These are phyloP conservation scores for Dolichoris vasculosae DNA, from an alignment of 1,140 invertebrate genomes.

Conservation along the genomic window DNA sequence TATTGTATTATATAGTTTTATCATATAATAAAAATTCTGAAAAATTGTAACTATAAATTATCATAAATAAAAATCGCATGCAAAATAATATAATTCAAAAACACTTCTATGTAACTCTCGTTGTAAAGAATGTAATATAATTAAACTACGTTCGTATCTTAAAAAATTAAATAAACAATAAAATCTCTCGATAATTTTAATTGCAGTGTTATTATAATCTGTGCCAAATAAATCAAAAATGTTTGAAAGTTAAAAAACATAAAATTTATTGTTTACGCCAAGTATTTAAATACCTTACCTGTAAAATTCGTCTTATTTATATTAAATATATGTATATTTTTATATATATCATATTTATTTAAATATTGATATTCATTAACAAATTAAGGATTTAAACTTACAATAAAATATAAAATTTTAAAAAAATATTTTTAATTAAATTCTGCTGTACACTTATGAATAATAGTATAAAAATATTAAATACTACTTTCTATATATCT, in stretches of 20 bases:
- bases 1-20: background rate
- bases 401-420: background rate
- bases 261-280: slow-evolving; percentile 40
- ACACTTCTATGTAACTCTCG: background rate
- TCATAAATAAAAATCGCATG: background rate
- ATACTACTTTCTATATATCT: background rate
- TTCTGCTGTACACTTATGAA: slow-evolving; percentile 1
- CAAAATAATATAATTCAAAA: background rate
- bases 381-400: background rate
- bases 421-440: slow-evolving; percentile 13
- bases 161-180: background rate
- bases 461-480: slow-evolving; percentile 30
- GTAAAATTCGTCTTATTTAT: background rate
- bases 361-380: background rate
- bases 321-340: background rate
- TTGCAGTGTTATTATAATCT: background rate
- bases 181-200: background rate
- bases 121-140: slow-evolving; percentile 2
- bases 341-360: background rate
- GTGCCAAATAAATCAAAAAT: slow-evolving; percentile 12
- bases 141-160: background rate
- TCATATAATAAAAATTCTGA: background rate
- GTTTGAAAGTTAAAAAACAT: slow-evolving; percentile 12
- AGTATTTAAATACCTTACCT: slow-evolving; percentile 15
- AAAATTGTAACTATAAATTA: slow-evolving; percentile 3